Conservation (phyloP, 1,140 invertebrate species). For the Scaptomyza hsui region DNA sequence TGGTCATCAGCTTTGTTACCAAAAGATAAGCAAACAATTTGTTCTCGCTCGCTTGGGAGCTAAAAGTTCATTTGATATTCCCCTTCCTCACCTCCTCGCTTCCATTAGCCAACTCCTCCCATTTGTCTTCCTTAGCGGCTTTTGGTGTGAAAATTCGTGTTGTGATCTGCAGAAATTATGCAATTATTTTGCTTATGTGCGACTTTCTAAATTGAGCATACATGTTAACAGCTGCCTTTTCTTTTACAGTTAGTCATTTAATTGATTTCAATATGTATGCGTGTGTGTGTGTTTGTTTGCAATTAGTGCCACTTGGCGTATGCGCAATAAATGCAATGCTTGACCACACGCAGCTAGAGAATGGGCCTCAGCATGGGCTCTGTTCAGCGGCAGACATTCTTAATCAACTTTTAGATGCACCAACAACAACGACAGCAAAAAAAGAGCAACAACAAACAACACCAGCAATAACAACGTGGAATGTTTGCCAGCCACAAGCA, state of each 20-base stretch:
- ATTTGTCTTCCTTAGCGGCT: background rate
- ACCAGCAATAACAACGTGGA: slow-evolving; percentile 17
- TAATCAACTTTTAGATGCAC: slow-evolving; percentile 71
- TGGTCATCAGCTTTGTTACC: slow-evolving; percentile 64
- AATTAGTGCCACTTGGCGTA: slow-evolving; percentile 76
- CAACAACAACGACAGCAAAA: slow-evolving; percentile 26
- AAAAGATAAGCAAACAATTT: slow-evolving; percentile 69
- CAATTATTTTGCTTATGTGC: slow-evolving; percentile 59
- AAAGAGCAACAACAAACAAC: slow-evolving; percentile 8
- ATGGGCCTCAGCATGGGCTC: slow-evolving; percentile 24
- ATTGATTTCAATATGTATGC: slow-evolving; percentile 35
- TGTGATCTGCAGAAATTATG: slow-evolving; percentile 49
- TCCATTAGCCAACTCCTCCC: background rate
- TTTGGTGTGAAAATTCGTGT: slow-evolving; percentile 49
- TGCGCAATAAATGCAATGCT: slow-evolving; percentile 64
- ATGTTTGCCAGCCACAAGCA: slow-evolving; percentile 20
- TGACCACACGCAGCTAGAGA: slow-evolving; percentile 41
- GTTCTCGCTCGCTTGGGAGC: slow-evolving; percentile 40
- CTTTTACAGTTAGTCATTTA: slow-evolving; percentile 46
- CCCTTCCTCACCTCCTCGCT: background rate
- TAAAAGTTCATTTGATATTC: slow-evolving; percentile 1
- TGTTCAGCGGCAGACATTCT: slow-evolving; percentile 52
- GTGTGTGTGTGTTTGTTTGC: slow-evolving; percentile 13
- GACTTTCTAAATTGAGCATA: slow-evolving; percentile 65
- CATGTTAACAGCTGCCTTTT: slow-evolving; percentile 52